Conservation (phyloP, 1,140 invertebrate genomes). For the Papilio polyxenes region DNA sequence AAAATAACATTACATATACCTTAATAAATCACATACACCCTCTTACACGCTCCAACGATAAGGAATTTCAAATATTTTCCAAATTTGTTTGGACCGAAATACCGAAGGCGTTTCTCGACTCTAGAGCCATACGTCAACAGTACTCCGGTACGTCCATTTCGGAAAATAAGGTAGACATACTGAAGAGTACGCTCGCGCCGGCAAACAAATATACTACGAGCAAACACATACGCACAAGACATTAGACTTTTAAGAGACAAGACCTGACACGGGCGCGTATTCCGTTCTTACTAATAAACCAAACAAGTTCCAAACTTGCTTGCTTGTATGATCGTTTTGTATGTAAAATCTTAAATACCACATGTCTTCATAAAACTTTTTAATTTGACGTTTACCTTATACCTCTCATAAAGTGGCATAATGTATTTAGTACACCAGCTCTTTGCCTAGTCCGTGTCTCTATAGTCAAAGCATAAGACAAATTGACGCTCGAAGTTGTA, state of each 20-base stretch:
- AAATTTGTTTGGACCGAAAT: constrained; percentile 20
- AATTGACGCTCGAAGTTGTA: constrained; percentile 20
- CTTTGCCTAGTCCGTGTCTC: neutral
- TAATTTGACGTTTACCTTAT: no score
- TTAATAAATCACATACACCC: constrained; percentile 13
- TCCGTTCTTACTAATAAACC: neutral
- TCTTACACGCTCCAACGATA: neutral
- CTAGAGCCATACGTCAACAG: constrained; percentile 29
- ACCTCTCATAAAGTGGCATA: neutral
- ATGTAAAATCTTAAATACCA: no score
- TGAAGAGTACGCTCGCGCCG: neutral
- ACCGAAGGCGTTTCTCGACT: constrained; percentile 2
- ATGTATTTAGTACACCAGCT: neutral
- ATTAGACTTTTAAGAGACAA: neutral
- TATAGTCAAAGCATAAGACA: neutral
- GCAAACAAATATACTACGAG: constrained; percentile 32
- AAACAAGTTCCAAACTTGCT: neutral
- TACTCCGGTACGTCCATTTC: constrained; percentile 33
- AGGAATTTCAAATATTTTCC: constrained; percentile 33
- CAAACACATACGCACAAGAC: constrained; percentile 15
- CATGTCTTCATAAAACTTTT: no score
- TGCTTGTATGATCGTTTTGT: neutral
- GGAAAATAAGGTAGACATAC: constrained; percentile 44
- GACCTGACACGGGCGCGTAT: neutral
- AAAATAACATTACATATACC: neutral